Base-by-base conservation (phyloP, 2,888 invertebrate species). In the Clunio marinus region DNA sequence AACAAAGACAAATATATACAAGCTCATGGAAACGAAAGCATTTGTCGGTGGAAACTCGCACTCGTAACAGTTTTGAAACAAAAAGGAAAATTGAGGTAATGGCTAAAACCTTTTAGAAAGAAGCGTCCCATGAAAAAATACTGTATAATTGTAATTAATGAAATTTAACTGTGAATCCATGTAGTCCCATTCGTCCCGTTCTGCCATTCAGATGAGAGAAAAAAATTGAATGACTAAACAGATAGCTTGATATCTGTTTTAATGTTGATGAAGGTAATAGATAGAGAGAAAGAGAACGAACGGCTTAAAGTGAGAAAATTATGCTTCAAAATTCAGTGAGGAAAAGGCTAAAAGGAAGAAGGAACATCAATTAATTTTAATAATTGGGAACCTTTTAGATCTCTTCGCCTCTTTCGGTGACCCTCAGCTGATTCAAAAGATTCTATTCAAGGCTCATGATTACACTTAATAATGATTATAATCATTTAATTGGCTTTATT, bases 401-500 rank as follows among this genome's bases (percentile, higher is more conserved):
- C n/a, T n/a, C n/a, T n/a, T n/a, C n/a, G n/a, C n/a, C n/a, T n/a
- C n/a, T 32, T 10, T 32, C 32, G 4, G 10, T 32, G 32, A 32
- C 32, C 32, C 32, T 32, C 32, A 32, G 10, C 5, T 7, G 32
- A 7, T 4, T 32, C 32, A 10, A 10, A 10, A 10, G 15, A 15
- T 13, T n/a, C 15, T 41, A 4, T 41, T n/a, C 41, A 32, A 32
- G 41, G 41, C 10, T 32, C 13, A 45, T 45, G 24, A 51, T 51
- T 4, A 22, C 51, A 22, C 24, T 51, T 20, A 51, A 22, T 51
- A 51, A 51, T 8, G 5, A 22, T 51, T 45, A 45, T 45, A 3
- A 51, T 17, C 51, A 51, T 51, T 22, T 51, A 51, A 51, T 51
- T 51, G 51, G 51, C 24, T 51, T 17, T n/a, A n/a, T n/a, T n/a